Conservation (phyloP, 2,888 invertebrate genomes). For the Alloscopus bannaensis region DNA sequence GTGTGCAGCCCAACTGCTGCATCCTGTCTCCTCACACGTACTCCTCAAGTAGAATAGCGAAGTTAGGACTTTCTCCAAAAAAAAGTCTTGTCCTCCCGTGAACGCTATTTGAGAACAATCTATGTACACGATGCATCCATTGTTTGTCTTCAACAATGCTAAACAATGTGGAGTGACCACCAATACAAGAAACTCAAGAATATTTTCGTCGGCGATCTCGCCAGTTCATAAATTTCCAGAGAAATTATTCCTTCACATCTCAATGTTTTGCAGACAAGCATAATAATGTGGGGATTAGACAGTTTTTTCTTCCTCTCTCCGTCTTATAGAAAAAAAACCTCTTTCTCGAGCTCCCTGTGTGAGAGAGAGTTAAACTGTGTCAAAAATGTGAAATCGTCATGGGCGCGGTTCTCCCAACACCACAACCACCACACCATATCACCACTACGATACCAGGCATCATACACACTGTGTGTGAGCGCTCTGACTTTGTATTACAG, state of each 20-base stretch:
- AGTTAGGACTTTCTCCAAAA: conserved; percentile 32
- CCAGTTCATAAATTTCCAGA: not conserved
- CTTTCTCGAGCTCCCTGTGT: not conserved
- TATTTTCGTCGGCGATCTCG: not conserved
- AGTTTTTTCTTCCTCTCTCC: not conserved
- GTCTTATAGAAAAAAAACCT: not conserved
- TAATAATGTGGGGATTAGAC: not conserved
- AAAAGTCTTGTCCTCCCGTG: not conserved
- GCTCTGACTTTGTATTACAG: too few relatives aligned
- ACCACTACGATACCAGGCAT: not conserved
- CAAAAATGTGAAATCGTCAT: conserved; percentile 64
- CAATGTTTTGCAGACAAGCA: too few relatives aligned
- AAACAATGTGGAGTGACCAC: not conserved
- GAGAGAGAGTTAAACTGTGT: conserved; percentile 44
- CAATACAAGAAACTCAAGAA: not conserved
- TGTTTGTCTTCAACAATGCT: not conserved
- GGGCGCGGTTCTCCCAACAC: conserved; percentile 65
- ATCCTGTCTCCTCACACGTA: conserved; percentile 73
- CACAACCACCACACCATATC: conserved; percentile 41
- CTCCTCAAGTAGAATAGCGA: conserved; percentile 73
- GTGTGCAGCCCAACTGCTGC: conserved; percentile 73
- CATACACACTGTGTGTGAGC: too few relatives aligned
- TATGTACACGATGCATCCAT: not conserved
- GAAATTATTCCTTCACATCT: not conserved
- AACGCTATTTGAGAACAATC: not conserved